phyloP scores from a whole-genome alignment of 2,797 vertebrate genomes.

The Macroramphosus scolopax region DNA sequence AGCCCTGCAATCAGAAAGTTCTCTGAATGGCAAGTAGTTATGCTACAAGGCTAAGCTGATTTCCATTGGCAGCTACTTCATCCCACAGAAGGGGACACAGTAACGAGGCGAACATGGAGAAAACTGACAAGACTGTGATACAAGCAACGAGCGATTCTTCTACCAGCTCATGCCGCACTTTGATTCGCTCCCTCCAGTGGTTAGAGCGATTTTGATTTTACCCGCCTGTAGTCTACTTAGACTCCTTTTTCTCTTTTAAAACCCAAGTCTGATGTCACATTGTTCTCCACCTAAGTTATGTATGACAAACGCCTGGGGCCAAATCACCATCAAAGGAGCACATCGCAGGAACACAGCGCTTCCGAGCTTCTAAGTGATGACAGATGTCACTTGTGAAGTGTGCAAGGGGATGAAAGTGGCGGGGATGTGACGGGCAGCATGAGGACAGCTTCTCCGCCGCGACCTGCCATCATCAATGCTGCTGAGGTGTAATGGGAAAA shows the following conservation, averaged over 20 bases:
- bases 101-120: constrained; percentile 78
- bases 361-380: constrained; percentile 85
- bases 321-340: constrained; percentile 83
- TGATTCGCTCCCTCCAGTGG: constrained; percentile 85
- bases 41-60: constrained; percentile 31
- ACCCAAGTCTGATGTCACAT: constrained; percentile 81
- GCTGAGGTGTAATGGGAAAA: constrained; percentile 70
- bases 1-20: constrained; percentile 32
- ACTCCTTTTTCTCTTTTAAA: constrained; percentile 70
- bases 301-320: constrained; percentile 85
- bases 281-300: constrained; percentile 87
- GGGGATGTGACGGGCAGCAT: constrained; percentile 72
- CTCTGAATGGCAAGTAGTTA: constrained; percentile 24
- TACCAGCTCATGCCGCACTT: constrained; percentile 79
- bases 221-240: constrained; percentile 78
- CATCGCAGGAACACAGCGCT: constrained; percentile 77
- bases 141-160: constrained; percentile 67
- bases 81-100: constrained; percentile 64
- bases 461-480: constrained; percentile 73
- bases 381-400: constrained; percentile 84
- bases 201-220: constrained; percentile 84
- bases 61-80: constrained; percentile 47
- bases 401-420: constrained; percentile 80
- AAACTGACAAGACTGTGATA: constrained; percentile 83
- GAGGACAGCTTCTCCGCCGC: constrained; percentile 69